Evolutionary conservation across 2,888 invertebrate genomes (phyloP).

Genomic region (Sarcophaga rosellei): DNA sequence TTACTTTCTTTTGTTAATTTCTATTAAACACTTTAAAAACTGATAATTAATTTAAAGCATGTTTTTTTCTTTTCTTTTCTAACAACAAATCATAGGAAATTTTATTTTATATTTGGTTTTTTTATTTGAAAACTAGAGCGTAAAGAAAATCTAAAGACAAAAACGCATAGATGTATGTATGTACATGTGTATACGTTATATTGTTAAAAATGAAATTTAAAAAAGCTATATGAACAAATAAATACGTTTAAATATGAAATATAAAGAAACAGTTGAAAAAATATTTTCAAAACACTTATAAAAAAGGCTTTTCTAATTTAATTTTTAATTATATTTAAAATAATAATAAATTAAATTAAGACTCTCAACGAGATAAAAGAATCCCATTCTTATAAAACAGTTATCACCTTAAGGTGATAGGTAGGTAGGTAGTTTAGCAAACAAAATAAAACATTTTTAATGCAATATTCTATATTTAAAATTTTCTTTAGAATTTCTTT

Average conservation of each 20-base stretch:
- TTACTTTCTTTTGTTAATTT: constrained; percentile 16
- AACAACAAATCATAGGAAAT: constrained; percentile 24
- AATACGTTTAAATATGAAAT: constrained; percentile 5
- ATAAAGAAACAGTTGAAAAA: constrained; percentile 21
- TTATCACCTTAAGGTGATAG: neutral
- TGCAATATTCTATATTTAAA: too few species aligned
- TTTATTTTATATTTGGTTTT: constrained; percentile 45
- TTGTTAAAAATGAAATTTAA: constrained; percentile 13
- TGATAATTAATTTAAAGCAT: constrained; percentile 55
- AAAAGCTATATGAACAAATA: neutral
- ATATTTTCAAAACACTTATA: constrained; percentile 23
- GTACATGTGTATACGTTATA: neutral
- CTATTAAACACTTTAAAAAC: constrained; percentile 24
- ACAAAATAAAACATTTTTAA: too few species aligned
- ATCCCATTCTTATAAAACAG: neutral
- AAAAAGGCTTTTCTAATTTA: neutral
- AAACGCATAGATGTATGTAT: constrained; percentile 44
- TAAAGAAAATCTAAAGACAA: constrained; percentile 61
- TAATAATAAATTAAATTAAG: neutral
- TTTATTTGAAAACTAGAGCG: constrained; percentile 60
- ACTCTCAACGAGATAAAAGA: neutral
- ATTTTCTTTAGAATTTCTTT: too few species aligned
- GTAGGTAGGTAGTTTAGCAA: too few species aligned
- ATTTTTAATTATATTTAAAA: neutral
- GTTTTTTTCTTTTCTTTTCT: neutral